Evolutionary conservation across 2,113 vertebrate species (phyloP), one percentile per base, ranked within the genome.

Genomic region (Ornithorhynchus anatinus): DNA sequence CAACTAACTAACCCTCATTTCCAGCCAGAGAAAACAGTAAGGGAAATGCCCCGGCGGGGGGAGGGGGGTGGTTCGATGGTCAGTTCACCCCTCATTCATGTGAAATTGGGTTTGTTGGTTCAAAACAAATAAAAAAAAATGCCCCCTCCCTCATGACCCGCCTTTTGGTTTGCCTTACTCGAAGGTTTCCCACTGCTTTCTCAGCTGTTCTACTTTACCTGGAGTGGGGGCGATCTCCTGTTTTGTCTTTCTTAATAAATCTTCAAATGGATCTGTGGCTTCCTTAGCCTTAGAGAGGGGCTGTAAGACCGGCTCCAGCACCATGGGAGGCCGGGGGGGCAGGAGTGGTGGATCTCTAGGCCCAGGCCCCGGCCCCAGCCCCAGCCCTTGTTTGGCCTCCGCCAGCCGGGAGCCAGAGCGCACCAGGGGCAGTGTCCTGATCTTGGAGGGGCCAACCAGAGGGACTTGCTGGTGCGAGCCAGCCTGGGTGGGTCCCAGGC

Each of bases 171-270:
- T 1, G 3, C 0, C 0, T 90, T 81, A 94, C 86, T 99, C 97
- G 66, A 99, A 99, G 10, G 97, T 99, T 84, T 99, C 97, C 98
- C 98, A 99, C 57, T 86, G 94, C 79, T 91, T 94, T 58, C 96
- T 89, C 59, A 97, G 93, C 80, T 96, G 94, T 43, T 97, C 97
- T 19, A 94, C 95, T 23, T 94, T 96, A 84, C 93, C 91, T 10
- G 95, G 91, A 1, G 84, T 82, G 12, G 94, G 89, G 1, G 91
- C 88, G 72, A 93, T 80, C 0, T 92, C 91, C 38, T 94, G 92
- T 86, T 91, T 93, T 43, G 91, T 96, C 88, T 96, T 94, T 75
- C 70, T 93, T 77, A 99, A 86, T 75, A 99, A 82, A 84, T 98
- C 97, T 74, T 96, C 95, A 90, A 99, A 99, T 4, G 94, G 97